phyloP scores from a whole-genome alignment of 2,888 invertebrate species.

The Dolichomitus sp. region DNA sequence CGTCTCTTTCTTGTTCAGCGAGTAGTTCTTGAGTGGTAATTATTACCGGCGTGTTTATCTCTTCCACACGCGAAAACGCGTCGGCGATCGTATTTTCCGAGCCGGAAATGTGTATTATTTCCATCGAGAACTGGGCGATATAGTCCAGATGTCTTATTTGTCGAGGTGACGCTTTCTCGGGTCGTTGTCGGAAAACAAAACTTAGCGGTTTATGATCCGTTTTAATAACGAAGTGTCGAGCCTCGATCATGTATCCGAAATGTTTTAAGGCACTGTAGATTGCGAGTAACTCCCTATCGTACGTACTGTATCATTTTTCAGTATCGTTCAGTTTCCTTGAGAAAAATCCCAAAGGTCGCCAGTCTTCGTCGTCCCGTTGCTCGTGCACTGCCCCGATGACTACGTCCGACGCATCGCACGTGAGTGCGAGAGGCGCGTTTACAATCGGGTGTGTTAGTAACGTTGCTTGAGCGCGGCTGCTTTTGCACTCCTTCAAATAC shows the following conservation, averaged over 20 bases:
- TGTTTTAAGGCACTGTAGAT: slow-evolving; percentile 20
- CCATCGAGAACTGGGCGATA: slow-evolving; percentile 60
- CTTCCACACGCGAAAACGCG: slow-evolving; percentile 64
- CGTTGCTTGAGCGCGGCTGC: too few species aligned
- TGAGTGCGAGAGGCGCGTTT: too few species aligned
- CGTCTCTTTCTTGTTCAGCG: slow-evolving; percentile 55
- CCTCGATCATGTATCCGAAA: slow-evolving; percentile 59
- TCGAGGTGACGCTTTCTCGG: slow-evolving; percentile 63
- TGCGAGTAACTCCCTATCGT: neutral
- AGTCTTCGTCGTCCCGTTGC: slow-evolving; percentile 23
- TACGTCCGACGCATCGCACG: too few species aligned
- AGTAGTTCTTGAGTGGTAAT: slow-evolving; percentile 53
- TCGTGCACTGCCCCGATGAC: too few species aligned
- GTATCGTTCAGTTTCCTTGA: slow-evolving; percentile 36
- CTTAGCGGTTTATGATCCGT: neutral
- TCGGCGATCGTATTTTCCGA: slow-evolving; percentile 68
- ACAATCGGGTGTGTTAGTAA: too few species aligned
- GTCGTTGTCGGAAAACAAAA: slow-evolving; percentile 50
- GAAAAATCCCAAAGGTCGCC: slow-evolving; percentile 73
- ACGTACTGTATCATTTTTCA: neutral
- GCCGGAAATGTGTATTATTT: slow-evolving; percentile 62
- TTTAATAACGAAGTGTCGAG: slow-evolving; percentile 4
- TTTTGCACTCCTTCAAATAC: slow-evolving; percentile 9
- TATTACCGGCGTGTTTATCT: slow-evolving; percentile 57
- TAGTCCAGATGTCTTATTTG: slow-evolving; percentile 63